Conservation (phyloP, 1,140 invertebrate species). For the Triops cancriformis region DNA sequence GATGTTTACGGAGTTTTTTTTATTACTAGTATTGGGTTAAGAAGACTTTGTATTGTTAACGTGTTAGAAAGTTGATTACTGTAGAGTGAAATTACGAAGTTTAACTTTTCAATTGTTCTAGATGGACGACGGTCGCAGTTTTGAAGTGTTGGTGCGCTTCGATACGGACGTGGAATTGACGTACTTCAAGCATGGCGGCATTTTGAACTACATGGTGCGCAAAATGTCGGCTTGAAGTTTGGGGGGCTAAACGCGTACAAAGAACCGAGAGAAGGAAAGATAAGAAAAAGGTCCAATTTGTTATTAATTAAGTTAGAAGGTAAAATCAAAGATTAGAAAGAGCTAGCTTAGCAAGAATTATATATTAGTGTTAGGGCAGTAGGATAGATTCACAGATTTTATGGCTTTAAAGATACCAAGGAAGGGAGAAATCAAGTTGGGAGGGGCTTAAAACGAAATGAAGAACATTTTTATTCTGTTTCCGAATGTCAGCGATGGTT, state of each 20-base stretch:
- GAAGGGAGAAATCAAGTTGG: too few relatives aligned
- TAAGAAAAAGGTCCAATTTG: background rate
- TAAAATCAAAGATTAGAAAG: too few relatives aligned
- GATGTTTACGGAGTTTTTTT: too few relatives aligned
- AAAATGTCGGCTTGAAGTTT: conserved; percentile 50
- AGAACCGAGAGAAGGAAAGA: background rate
- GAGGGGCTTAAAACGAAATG: background rate
- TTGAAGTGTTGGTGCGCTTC: conserved; percentile 72
- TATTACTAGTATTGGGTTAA: too few relatives aligned
- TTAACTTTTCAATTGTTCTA: conserved; percentile 34
- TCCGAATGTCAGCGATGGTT: background rate
- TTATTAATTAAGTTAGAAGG: too few relatives aligned
- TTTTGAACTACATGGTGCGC: conserved; percentile 95
- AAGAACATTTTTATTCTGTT: background rate
- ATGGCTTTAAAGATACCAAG: too few relatives aligned
- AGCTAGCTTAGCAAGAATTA: too few relatives aligned
- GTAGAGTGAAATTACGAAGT: background rate
- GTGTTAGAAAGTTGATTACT: too few relatives aligned
- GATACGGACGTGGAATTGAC: conserved; percentile 97
- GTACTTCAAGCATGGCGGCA: conserved; percentile 89
- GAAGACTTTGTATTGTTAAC: too few relatives aligned
- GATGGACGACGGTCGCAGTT: conserved; percentile 51
- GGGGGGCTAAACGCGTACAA: background rate
- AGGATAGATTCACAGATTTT: too few relatives aligned
- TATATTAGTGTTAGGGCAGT: too few relatives aligned